phyloP scores from a whole-genome alignment of 2,797 vertebrate genomes.

The Columba guinea region DNA sequence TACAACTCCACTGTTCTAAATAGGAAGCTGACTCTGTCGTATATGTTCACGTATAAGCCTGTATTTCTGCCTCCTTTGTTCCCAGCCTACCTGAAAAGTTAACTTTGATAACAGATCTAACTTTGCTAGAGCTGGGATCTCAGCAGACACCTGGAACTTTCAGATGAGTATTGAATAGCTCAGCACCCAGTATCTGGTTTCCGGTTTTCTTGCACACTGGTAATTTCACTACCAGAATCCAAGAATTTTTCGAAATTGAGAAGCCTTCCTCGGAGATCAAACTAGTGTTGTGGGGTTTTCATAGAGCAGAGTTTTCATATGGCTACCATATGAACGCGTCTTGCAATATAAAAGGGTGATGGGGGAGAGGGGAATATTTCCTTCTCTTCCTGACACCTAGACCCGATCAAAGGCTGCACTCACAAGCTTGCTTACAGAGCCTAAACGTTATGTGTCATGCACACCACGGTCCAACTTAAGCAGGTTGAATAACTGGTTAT shows the following conservation, averaged over 20 bases:
- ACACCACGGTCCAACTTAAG: not conserved
- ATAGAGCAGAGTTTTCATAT: not conserved
- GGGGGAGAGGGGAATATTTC: not conserved
- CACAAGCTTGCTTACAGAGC: not conserved
- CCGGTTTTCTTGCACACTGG: not conserved
- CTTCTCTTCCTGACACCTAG: constrained; percentile 15
- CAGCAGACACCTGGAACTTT: not conserved
- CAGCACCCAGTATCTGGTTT: not conserved
- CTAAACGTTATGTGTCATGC: too few relatives aligned
- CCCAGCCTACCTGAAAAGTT: not conserved
- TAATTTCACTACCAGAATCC: not conserved
- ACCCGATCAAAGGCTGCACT: not conserved
- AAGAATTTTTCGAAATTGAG: not conserved
- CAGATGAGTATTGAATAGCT: not conserved
- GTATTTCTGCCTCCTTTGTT: not conserved
- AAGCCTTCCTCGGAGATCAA: constrained; percentile 4
- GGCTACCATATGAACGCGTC: not conserved
- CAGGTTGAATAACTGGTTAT: not conserved
- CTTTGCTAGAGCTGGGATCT: not conserved
- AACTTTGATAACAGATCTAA: not conserved
- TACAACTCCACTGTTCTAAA: fast-evolving
- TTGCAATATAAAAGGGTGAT: not conserved
- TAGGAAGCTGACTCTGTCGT: not conserved
- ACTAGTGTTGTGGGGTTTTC: not conserved
- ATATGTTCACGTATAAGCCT: fast-evolving